These are phyloP conservation scores for Octonoba sinensis DNA, from an alignment of 2,888 invertebrate genomes.

Conservation along the genomic window DNA sequence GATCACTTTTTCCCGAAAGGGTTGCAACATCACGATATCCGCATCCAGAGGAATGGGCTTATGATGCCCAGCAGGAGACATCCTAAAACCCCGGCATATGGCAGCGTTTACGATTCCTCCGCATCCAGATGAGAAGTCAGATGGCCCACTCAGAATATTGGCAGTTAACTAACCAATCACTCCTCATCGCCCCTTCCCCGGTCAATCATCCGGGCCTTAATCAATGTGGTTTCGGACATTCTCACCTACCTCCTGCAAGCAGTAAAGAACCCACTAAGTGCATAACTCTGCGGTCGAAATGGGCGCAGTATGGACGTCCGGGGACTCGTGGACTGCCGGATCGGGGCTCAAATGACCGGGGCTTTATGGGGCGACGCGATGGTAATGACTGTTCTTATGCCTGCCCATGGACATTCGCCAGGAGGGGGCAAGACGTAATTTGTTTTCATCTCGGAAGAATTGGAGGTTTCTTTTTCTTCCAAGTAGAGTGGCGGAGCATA, in stretches of 20 bases:
- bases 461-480: conserved; percentile 13
- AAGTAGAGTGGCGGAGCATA: conserved; percentile 27
- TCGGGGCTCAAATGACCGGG: conserved; percentile 37
- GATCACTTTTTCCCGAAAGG: no score
- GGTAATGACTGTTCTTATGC: conserved; percentile 43
- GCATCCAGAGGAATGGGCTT: conserved; percentile 12
- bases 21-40: no score
- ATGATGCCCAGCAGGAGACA: conserved; percentile 13
- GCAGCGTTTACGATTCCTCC: conserved; percentile 28
- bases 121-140: conserved; percentile 20
- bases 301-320: conserved; percentile 26
- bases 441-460: conserved; percentile 43
- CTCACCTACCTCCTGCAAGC: conserved; percentile 17
- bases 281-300: conserved; percentile 25
- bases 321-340: conserved; percentile 29
- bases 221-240: conserved; percentile 49
- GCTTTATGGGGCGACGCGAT: conserved; percentile 49
- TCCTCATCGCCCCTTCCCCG: no score
- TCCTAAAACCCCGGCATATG: conserved; percentile 14
- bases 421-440: conserved; percentile 19
- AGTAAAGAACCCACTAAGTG: conserved; percentile 45
- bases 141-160: conserved; percentile 58
- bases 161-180: conserved; percentile 57
- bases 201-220: conserved; percentile 55
- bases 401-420: neutral